Evolutionary conservation across 2,888 invertebrate genomes (phyloP).

Genomic region (Pseudolycoriella hygida): DNA sequence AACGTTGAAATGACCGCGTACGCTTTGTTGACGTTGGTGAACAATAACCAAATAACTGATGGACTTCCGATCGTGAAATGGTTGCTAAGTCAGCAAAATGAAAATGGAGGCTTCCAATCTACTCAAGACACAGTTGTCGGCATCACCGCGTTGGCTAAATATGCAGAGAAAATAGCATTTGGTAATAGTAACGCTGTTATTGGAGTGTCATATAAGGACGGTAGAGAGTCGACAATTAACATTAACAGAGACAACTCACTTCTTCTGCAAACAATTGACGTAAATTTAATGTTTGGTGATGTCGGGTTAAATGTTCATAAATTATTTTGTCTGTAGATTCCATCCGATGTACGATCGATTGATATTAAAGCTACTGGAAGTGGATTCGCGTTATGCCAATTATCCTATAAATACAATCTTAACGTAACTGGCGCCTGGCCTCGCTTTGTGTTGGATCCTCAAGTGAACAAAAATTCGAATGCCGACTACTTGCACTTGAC

Average conservation of each 20-base stretch:
- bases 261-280: constrained; percentile 63
- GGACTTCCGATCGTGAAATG: constrained; percentile 44
- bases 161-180: constrained; percentile 39
- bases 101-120: constrained; percentile 53
- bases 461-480: constrained; percentile 65
- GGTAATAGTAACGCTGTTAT: constrained; percentile 25
- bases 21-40: constrained; percentile 52
- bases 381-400: constrained; percentile 61
- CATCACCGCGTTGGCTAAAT: constrained; percentile 46
- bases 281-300: constrained; percentile 23
- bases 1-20: constrained; percentile 76
- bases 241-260: constrained; percentile 61
- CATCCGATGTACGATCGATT: constrained; percentile 36
- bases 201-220: constrained; percentile 27
- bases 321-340: constrained; percentile 15
- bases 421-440: constrained; percentile 81
- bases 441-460: constrained; percentile 68
- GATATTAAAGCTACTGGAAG: constrained; percentile 60
- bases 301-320: not conserved
- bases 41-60: constrained; percentile 22
- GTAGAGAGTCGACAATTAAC: constrained; percentile 28
- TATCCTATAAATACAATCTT: constrained; percentile 65
- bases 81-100: constrained; percentile 48
- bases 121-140: constrained; percentile 68
- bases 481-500: constrained; percentile 60